phyloP scores from a whole-genome alignment of 2,888 invertebrate genomes.

The Eurois occulta region DNA sequence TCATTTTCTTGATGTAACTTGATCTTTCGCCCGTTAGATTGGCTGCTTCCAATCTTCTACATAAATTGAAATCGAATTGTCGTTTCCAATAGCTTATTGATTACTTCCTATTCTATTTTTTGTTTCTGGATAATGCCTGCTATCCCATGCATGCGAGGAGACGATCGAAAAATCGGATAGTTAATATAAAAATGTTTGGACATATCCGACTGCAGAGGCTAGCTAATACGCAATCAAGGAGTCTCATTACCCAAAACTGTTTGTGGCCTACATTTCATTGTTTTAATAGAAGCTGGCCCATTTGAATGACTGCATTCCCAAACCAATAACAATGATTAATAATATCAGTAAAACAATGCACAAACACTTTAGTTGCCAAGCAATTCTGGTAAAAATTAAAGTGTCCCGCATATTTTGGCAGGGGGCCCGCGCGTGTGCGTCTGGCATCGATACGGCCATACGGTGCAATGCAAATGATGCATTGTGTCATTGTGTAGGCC shows the following conservation, averaged over 20 bases:
- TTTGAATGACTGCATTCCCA: neutral
- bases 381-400: constrained; percentile 41
- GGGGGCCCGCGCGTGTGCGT: constrained; percentile 28
- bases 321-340: constrained; percentile 25
- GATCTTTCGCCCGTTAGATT: neutral
- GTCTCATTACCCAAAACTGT: neutral
- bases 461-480: constrained; percentile 46
- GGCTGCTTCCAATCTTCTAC: neutral
- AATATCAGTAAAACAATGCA: constrained; percentile 13
- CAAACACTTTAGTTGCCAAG: constrained; percentile 17
- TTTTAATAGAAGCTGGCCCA: neutral
- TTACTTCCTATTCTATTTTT: neutral
- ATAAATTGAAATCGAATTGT: neutral
- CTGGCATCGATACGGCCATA: constrained; percentile 41
- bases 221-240: neutral
- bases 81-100: too few species aligned
- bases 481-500: constrained; percentile 37
- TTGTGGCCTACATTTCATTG: neutral
- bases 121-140: too few species aligned
- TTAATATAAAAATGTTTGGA: neutral
- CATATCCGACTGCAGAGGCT: neutral
- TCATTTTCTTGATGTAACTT: neutral
- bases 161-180: neutral
- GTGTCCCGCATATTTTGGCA: constrained; percentile 54
- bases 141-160: too few species aligned